Evolutionary conservation across 1,140 invertebrate species (phyloP).

Genomic region (Diorhabda sublineata): DNA sequence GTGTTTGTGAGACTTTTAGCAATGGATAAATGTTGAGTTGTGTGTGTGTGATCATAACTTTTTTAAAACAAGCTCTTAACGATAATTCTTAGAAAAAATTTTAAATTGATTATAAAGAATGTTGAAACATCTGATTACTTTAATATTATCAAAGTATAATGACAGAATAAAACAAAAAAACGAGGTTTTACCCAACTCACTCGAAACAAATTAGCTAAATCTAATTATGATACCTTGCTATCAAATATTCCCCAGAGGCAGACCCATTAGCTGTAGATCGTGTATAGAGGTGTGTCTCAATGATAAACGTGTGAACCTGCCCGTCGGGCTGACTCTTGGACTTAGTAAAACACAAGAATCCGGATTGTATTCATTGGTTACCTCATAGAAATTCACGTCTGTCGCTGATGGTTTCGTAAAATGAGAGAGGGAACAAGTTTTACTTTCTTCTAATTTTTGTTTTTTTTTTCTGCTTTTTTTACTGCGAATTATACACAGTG

Average conservation of each 20-base stretch:
- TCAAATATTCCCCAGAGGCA: background rate
- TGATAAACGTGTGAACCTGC: background rate
- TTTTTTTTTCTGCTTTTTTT: too few species aligned
- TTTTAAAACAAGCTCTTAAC: too few species aligned
- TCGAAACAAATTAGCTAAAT: slow-evolving; percentile 2
- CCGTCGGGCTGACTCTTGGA: background rate
- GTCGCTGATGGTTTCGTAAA: too few species aligned
- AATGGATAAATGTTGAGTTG: too few species aligned
- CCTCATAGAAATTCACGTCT: background rate
- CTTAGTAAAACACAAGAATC: background rate
- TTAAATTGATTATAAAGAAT: too few species aligned
- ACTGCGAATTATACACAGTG: too few species aligned
- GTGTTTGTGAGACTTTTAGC: too few species aligned
- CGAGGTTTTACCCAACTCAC: background rate
- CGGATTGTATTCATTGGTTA: slow-evolving; percentile 2
- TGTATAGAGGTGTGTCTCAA: background rate
- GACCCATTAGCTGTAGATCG: background rate
- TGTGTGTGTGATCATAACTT: too few species aligned
- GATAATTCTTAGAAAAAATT: too few species aligned
- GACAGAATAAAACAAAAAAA: background rate
- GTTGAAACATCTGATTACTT: background rate
- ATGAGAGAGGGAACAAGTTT: too few species aligned
- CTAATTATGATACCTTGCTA: slow-evolving; percentile 3
- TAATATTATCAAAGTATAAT: background rate
- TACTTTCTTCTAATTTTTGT: too few species aligned